These are phyloP conservation scores for Aptenodytes patagonicus DNA, from an alignment of 2,113 vertebrate species.

Conservation along the genomic window DNA sequence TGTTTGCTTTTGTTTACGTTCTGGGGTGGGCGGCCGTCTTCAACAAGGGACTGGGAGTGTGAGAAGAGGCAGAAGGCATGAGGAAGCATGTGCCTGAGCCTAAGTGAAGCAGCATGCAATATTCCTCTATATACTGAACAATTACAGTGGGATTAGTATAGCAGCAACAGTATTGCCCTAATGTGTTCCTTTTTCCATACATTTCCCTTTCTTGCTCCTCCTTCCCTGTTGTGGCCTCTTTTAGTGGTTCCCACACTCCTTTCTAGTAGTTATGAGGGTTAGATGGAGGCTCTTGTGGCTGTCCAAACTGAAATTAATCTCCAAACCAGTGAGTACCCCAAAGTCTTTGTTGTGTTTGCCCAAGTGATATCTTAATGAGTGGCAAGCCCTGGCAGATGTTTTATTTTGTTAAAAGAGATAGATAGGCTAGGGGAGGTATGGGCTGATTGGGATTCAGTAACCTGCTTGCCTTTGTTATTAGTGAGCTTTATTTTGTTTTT, in stretches of 20 bases:
- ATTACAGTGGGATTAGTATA: not conserved
- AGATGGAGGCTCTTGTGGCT: slow-evolving; percentile 1
- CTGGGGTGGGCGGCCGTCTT: not conserved
- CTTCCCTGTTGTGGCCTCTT: not conserved
- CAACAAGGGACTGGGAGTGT: not conserved
- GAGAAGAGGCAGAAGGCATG: not conserved
- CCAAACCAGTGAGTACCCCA: not conserved
- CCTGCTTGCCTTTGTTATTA: slow-evolving; percentile 52
- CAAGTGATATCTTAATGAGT: not conserved
- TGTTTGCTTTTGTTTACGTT: not conserved
- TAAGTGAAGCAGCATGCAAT: not conserved
- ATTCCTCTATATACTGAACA: not conserved
- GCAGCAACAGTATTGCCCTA: not conserved
- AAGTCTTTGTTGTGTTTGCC: slow-evolving; percentile 17
- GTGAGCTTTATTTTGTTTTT: slow-evolving; percentile 33
- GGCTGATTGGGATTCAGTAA: slow-evolving; percentile 16
- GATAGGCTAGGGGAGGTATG: not conserved
- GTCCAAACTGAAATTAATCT: slow-evolving; percentile 25
- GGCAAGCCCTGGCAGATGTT: not conserved
- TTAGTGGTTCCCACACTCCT: not conserved
- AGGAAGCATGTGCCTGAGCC: not conserved
- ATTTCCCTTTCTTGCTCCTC: not conserved
- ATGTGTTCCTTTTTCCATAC: not conserved
- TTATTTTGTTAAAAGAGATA: slow-evolving; percentile 18
- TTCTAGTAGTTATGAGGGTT: not conserved